These are phyloP conservation scores for Cotesia chilonis DNA, from an alignment of 1,140 invertebrate genomes.

Conservation along the genomic window DNA sequence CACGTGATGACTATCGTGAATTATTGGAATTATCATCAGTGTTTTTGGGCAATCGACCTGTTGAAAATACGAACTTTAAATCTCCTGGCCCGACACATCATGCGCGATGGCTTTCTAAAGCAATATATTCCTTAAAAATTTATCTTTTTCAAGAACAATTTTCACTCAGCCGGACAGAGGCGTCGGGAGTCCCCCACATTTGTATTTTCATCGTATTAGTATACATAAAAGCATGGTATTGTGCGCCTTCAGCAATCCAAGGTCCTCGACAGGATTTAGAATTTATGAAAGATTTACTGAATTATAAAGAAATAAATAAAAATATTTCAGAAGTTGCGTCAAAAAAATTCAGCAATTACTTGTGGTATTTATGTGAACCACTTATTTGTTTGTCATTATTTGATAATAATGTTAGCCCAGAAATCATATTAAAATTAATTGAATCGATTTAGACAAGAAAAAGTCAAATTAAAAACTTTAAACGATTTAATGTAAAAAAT, in stretches of 20 bases:
- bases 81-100: conserved; percentile 57
- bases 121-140: conserved; percentile 60
- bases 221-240: conserved; percentile 38
- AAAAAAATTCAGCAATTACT: conserved; percentile 44
- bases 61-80: conserved; percentile 51
- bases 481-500: conserved; percentile 6
- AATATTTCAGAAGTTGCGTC: conserved; percentile 30
- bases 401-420: conserved; percentile 41
- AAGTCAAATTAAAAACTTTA: conserved; percentile 10
- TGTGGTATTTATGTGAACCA: conserved; percentile 49
- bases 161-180: background rate
- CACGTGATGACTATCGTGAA: conserved; percentile 55
- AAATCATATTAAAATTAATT: conserved; percentile 39
- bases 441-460: conserved; percentile 15
- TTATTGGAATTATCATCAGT: conserved; percentile 56
- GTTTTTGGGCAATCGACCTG: conserved; percentile 55
- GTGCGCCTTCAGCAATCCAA: conserved; percentile 30
- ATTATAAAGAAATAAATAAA: conserved; percentile 25
- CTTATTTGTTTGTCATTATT: conserved; percentile 47
- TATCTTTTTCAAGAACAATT: conserved; percentile 27
- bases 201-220: conserved; percentile 33
- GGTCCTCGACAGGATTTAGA: conserved; percentile 34
- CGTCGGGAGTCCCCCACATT: conserved; percentile 25
- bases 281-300: conserved; percentile 28
- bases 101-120: conserved; percentile 54